phyloP scores from a whole-genome alignment of 1,140 invertebrate species.

The Trachymyrmex cornetzi region DNA sequence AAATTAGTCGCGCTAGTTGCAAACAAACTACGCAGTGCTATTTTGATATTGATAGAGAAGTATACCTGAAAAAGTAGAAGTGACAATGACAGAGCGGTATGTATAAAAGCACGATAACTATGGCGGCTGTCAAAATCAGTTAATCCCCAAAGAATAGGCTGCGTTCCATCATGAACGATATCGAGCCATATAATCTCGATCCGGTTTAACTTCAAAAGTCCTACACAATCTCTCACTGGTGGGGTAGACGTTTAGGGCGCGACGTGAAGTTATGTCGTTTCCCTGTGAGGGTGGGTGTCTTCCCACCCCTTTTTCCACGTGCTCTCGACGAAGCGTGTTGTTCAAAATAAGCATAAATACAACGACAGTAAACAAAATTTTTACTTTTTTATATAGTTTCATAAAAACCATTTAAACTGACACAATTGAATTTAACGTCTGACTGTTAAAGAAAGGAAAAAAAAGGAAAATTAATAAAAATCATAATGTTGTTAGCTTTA shows the following conservation, averaged over 20 bases:
- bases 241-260: slow-evolving; percentile 68
- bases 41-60: neutral
- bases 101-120: slow-evolving; percentile 64
- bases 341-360: slow-evolving; percentile 51
- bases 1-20: neutral
- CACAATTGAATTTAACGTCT: slow-evolving; percentile 63
- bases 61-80: neutral
- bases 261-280: slow-evolving; percentile 79
- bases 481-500: slow-evolving; percentile 69
- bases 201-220: slow-evolving; percentile 72
- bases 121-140: slow-evolving; percentile 70
- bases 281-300: slow-evolving; percentile 63
- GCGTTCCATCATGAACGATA: slow-evolving; percentile 75
- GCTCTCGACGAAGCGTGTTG: neutral
- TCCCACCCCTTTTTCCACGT: slow-evolving; percentile 68
- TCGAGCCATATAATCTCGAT: slow-evolving; percentile 77
- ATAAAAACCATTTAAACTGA: slow-evolving; percentile 65
- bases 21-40: neutral
- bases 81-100: slow-evolving; percentile 62
- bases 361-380: slow-evolving; percentile 53
- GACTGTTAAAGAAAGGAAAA: slow-evolving; percentile 64
- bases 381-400: slow-evolving; percentile 28
- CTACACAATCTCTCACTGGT: slow-evolving; percentile 45
- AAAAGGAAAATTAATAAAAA: slow-evolving; percentile 73
- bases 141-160: slow-evolving; percentile 61